Conservation (phyloP, 2,113 vertebrate genomes). For the Saccopteryx bilineata region DNA sequence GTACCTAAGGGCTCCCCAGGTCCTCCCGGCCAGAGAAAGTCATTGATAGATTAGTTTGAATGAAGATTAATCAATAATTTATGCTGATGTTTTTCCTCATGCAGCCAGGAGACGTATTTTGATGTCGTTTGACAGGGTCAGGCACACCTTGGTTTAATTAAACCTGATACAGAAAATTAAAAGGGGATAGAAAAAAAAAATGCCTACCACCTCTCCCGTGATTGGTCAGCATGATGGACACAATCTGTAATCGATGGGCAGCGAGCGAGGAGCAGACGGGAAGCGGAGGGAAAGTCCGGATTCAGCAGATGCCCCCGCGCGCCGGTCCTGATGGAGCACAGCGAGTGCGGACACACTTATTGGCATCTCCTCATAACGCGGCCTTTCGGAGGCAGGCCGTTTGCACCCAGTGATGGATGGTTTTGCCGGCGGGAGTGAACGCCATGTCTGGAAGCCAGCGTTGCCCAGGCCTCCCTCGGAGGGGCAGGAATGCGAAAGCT, state of each 20-base stretch:
- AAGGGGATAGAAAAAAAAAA: slow-evolving; percentile 68
- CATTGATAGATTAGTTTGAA: slow-evolving; percentile 85
- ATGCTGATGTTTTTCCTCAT: slow-evolving; percentile 82
- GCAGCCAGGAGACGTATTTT: slow-evolving; percentile 68
- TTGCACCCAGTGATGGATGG: slow-evolving; percentile 79
- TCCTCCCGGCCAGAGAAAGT: background rate
- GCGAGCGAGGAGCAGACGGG: slow-evolving; percentile 69
- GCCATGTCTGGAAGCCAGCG: slow-evolving; percentile 14
- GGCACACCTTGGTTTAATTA: slow-evolving; percentile 86
- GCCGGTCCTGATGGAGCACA: slow-evolving; percentile 71
- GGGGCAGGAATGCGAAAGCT: background rate
- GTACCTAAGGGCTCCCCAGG: background rate
- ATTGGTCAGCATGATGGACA: slow-evolving; percentile 68
- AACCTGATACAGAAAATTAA: slow-evolving; percentile 86
- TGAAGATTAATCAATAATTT: slow-evolving; percentile 86
- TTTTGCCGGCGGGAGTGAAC: background rate
- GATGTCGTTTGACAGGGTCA: slow-evolving; percentile 85
- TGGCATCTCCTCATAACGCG: slow-evolving; percentile 80
- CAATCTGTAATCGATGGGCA: slow-evolving; percentile 76
- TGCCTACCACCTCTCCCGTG: background rate
- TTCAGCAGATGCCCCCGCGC: slow-evolving; percentile 66
- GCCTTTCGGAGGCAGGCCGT: slow-evolving; percentile 81
- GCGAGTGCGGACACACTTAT: slow-evolving; percentile 75
- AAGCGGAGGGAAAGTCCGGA: slow-evolving; percentile 5
- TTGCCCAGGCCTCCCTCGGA: background rate